Percentiles rank a stretch among this genome's conserved stretches.
Conservation (phyloP, 2,113 vertebrate species). For the Xyrauchen texanus region DNA sequence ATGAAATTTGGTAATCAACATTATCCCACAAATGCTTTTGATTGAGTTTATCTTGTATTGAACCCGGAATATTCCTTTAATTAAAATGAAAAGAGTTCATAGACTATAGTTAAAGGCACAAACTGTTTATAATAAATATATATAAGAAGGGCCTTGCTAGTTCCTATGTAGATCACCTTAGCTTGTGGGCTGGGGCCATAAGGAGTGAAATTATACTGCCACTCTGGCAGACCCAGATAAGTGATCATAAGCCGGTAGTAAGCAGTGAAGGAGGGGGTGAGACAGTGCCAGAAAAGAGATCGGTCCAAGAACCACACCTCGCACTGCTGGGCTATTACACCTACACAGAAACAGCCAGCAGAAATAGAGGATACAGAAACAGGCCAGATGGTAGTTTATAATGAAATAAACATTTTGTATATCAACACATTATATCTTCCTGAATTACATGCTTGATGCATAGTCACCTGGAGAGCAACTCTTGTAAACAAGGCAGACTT, state of each 20-base stretch:
- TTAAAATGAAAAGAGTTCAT: too few relatives aligned
- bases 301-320: slow-evolving; percentile 96
- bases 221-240: slow-evolving; percentile 92
- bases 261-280: slow-evolving; percentile 88
- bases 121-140: neutral
- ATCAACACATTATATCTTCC: too few relatives aligned
- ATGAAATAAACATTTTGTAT: neutral
- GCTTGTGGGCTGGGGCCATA: slow-evolving; percentile 92
- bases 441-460: too few relatives aligned
- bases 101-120: too few relatives aligned
- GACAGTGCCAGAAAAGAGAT: slow-evolving; percentile 91
- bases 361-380: neutral
- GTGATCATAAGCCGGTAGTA: slow-evolving; percentile 94
- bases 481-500: slow-evolving; percentile 94
- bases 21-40: too few relatives aligned
- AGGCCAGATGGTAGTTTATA: neutral
- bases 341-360: slow-evolving; percentile 64
- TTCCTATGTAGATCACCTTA: slow-evolving; percentile 76
- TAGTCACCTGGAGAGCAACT: slow-evolving; percentile 80
- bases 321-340: slow-evolving; percentile 76
- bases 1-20: too few relatives aligned
- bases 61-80: too few relatives aligned
- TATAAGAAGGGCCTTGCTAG: neutral
- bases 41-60: too few relatives aligned
- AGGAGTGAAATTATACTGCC: slow-evolving; percentile 91